phyloP scores from a whole-genome alignment of 2,797 vertebrate species.

The Masticophis lateralis region DNA sequence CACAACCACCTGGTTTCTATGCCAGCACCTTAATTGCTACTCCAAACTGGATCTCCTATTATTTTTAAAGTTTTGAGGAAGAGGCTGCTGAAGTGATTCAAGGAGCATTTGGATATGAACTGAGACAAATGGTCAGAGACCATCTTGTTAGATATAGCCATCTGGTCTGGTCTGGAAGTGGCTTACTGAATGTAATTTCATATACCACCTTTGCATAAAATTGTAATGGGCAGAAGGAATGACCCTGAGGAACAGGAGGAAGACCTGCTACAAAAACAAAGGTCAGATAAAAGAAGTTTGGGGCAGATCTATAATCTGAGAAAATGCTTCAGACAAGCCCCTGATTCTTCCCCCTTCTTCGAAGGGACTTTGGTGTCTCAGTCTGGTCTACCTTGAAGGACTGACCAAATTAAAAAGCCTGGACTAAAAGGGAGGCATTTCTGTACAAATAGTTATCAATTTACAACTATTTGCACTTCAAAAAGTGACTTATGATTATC shows the following conservation, averaged over 20 bases:
- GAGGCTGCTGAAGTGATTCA: background rate
- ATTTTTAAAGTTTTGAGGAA: background rate
- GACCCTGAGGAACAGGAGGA: background rate
- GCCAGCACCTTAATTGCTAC: background rate
- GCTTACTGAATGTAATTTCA: background rate
- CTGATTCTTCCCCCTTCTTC: background rate
- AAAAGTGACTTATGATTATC: background rate
- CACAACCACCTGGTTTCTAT: no score
- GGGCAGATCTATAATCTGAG: background rate
- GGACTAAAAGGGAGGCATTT: background rate
- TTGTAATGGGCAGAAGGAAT: background rate
- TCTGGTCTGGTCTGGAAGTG: background rate
- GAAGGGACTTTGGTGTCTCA: background rate
- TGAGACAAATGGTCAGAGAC: background rate
- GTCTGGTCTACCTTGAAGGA: background rate
- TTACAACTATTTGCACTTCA: background rate
- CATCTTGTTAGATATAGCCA: background rate
- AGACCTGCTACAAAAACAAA: background rate
- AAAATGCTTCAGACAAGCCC: background rate
- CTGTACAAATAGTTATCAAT: background rate
- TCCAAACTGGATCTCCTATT: background rate
- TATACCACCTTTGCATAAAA: background rate
- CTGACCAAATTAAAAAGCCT: background rate
- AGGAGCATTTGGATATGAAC: background rate
- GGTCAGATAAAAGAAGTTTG: background rate